Percentiles rank a stretch among this genome's conserved stretches.
Conservation (phyloP, 2,113 vertebrate genomes). For the Rhynchopsitta pachyrhyncha region DNA sequence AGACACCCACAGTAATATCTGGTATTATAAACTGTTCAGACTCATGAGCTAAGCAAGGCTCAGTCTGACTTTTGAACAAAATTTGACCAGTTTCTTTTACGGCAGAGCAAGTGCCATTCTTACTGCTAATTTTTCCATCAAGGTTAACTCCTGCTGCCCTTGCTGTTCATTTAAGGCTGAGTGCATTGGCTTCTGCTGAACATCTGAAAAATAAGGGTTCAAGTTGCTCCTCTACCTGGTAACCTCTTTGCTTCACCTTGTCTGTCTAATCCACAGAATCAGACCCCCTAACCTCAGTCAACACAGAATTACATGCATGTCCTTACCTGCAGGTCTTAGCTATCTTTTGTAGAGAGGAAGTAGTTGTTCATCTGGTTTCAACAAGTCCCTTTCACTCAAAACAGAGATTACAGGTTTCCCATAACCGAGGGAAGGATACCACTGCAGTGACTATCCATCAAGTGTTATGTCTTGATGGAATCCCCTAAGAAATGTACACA, state of each 20-base stretch:
- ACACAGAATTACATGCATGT: fast-evolving
- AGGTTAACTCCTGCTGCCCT: not conserved
- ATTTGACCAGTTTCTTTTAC: not conserved
- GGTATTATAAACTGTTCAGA: not conserved
- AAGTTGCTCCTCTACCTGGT: not conserved
- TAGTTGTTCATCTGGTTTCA: not conserved
- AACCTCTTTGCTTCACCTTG: not conserved
- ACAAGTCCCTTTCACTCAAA: not conserved
- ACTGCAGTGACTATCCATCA: not conserved
- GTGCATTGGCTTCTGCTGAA: not conserved
- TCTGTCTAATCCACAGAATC: not conserved
- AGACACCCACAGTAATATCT: not conserved
- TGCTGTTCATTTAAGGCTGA: not conserved
- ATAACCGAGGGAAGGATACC: not conserved
- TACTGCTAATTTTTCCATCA: not conserved
- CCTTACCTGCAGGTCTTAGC: not conserved
- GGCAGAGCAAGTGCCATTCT: not conserved
- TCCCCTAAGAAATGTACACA: not conserved
- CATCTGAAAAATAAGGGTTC: not conserved
- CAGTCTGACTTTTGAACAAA: not conserved
- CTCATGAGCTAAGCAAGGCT: not conserved
- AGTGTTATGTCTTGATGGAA: not conserved
- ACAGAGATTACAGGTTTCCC: not conserved
- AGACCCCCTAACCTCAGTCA: not conserved
- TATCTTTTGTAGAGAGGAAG: not conserved